These are phyloP conservation scores for Apis mellifera DNA, from an alignment of 1,140 invertebrate genomes.

Conservation along the genomic window DNA sequence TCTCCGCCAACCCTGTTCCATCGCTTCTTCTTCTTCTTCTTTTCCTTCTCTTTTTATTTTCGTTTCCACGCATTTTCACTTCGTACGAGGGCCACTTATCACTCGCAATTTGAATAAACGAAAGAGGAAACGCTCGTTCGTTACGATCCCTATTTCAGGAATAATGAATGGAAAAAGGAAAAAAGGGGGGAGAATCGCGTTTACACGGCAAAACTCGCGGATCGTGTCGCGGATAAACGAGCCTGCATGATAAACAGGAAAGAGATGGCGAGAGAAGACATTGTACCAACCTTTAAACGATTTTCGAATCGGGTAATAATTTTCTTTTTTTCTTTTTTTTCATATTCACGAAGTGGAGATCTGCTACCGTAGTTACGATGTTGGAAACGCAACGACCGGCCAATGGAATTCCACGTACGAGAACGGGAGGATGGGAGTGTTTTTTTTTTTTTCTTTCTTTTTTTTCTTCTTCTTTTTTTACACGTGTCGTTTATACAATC, in stretches of 20 bases:
- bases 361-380: no score
- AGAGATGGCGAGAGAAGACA: background rate
- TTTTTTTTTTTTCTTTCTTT: background rate
- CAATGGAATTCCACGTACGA: background rate
- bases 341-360: no score
- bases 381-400: background rate
- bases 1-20: no score
- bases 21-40: no score
- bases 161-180: no score
- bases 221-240: constrained; percentile 62
- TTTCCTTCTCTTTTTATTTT: no score
- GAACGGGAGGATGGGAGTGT: background rate
- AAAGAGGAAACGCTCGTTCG: background rate
- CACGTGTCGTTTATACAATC: background rate
- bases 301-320: no score
- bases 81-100: background rate
- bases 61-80: no score
- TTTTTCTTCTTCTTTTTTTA: no score
- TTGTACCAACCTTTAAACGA: background rate
- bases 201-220: constrained; percentile 51
- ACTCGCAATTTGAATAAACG: background rate
- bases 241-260: constrained; percentile 51
- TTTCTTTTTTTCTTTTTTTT: no score
- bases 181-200: background rate
- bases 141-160: background rate